Conservation (phyloP, 2,797 vertebrate genomes). For the Champsocephalus gunnari region DNA sequence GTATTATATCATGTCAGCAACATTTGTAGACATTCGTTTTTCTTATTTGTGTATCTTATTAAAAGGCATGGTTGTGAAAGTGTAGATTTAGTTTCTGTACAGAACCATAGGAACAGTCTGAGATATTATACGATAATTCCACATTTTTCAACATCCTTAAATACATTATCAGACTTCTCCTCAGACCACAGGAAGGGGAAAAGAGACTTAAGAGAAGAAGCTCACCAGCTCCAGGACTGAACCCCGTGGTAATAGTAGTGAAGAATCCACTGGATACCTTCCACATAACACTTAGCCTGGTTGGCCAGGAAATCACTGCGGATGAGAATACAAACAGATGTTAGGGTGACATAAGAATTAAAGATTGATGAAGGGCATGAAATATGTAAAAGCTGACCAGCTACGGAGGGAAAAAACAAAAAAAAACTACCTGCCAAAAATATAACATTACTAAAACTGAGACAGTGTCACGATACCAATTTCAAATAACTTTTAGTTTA, state of each 20-base stretch:
- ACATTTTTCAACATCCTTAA: neutral
- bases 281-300: constrained; percentile 95
- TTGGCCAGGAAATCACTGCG: constrained; percentile 93
- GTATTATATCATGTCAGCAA: too few species aligned
- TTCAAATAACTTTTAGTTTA: neutral
- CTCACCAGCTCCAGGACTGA: constrained; percentile 99
- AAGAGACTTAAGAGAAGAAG: neutral
- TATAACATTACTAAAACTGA: neutral
- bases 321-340: constrained; percentile 30
- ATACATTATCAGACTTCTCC: neutral
- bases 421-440: neutral
- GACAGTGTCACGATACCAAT: neutral
- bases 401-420: neutral
- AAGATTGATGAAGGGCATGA: neutral
- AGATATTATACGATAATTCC: neutral
- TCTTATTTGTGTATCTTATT: too few species aligned
- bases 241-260: constrained; percentile 99
- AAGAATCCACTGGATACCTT: constrained; percentile 99
- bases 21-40: too few species aligned
- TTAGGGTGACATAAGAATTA: neutral
- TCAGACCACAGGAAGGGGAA: neutral
- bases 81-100: neutral
- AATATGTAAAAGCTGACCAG: neutral
- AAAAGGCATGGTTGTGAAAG: too few species aligned
- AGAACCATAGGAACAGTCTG: neutral